These are phyloP conservation scores for Mythimna vitellina DNA, from an alignment of 2,888 invertebrate genomes.

Conservation along the genomic window DNA sequence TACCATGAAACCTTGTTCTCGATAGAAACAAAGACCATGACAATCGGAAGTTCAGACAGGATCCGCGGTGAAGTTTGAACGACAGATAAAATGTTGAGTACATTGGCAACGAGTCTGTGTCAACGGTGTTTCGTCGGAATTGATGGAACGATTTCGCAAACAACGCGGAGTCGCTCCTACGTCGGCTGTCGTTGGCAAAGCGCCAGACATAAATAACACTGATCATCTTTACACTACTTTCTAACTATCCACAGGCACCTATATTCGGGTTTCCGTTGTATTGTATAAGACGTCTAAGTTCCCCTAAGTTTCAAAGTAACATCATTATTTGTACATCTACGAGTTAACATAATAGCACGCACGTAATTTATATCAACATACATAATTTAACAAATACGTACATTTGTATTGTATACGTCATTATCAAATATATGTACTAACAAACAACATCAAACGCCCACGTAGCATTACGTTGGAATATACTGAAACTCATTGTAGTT, in stretches of 20 bases:
- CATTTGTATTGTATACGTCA: conserved; percentile 11
- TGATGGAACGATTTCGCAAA: conserved; percentile 76
- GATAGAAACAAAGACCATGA: conserved; percentile 34
- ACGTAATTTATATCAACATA: conserved; percentile 11
- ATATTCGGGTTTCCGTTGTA: conserved; percentile 29
- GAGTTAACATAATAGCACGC: conserved; percentile 2
- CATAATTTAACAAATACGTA: conserved; percentile 8
- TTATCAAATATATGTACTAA: conserved; percentile 21
- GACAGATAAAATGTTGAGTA: conserved; percentile 57
- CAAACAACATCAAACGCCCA: conserved; percentile 20
- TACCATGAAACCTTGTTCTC: conserved; percentile 13
- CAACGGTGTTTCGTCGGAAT: conserved; percentile 70
- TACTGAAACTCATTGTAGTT: conserved; percentile 4
- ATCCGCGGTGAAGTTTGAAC: conserved; percentile 40
- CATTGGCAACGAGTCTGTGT: conserved; percentile 65
- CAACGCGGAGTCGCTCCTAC: conserved; percentile 62
- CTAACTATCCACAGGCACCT: conserved; percentile 31
- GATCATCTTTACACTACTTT: conserved; percentile 68
- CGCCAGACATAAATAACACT: conserved; percentile 76
- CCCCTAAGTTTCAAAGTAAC: background rate
- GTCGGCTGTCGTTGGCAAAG: conserved; percentile 70
- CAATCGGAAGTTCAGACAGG: conserved; percentile 48
- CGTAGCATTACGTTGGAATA: conserved; percentile 10
- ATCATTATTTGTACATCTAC: conserved; percentile 4
- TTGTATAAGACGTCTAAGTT: conserved; percentile 12